Evolutionary conservation across 2,797 vertebrate genomes (phyloP), one percentile per base, ranked within the genome.

Genomic region (Diplodus puntazzo): DNA sequence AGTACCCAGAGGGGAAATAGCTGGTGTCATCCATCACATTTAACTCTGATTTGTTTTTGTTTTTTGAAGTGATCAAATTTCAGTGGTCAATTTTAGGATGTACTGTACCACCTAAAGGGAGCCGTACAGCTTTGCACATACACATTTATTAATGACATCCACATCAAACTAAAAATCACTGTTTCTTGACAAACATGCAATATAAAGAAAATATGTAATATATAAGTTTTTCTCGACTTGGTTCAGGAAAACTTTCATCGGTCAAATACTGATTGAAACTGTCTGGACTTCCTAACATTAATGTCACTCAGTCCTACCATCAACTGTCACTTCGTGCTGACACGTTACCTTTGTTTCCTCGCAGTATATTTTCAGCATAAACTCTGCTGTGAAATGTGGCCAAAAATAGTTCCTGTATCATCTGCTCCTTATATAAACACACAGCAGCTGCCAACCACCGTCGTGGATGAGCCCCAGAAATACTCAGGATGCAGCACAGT

Each of bases 381-480:
- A 79, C 54, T 84, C 66, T 50, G 69, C 59, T 54, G 58, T 87
- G 73, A 87, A 84, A 85, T 39, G 55, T 5, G n/a, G 75, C 84
- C 82, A 85, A 59, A 88, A 89, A 92, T 89, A 93, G 83, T 5
- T 43, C 23, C 74, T 25, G 80, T 81, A 86, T 91, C 89, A 88
- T 93, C 87, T 87, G 74, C 78, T 86, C 63, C 89, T 86, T 85
- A 84, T 83, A 83, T 82, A 90, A 91, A 90, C 88, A 89, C 75
- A 42, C 39, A 78, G 80, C 82, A 90, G 81, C 87, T 89, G 89
- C 85, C 82, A 88, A 53, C 61, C 67, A 78, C 62, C 67, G 68
- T 81, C 77, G 81, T 67, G 81, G 80, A 91, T 61, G 87, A 86
- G 85, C 55, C 75, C 30, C 62, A 71, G 66, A 90, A 83, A 23